Conservation (phyloP, 2,797 vertebrate species). For the Lithobates pipiens region DNA sequence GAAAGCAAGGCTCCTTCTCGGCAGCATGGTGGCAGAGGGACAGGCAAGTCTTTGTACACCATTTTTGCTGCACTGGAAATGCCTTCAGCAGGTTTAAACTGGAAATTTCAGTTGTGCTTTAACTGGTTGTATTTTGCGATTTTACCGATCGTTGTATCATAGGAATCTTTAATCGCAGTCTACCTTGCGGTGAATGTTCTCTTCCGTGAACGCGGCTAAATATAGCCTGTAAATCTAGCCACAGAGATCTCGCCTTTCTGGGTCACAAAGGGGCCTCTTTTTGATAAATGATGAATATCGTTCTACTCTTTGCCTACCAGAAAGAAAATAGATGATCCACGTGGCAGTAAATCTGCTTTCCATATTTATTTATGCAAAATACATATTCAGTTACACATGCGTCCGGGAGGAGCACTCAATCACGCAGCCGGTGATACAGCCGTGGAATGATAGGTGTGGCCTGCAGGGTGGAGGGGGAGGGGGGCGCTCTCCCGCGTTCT, state of each 20-base stretch:
- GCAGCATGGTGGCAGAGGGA: too few species aligned
- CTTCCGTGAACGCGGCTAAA: background rate
- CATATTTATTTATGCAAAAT: slow-evolving; percentile 60
- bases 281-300: slow-evolving; percentile 37
- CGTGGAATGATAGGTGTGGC: slow-evolving; percentile 46
- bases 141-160: too few species aligned
- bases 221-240: background rate
- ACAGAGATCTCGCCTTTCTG: background rate
- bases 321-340: slow-evolving; percentile 26
- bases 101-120: too few species aligned
- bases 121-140: too few species aligned
- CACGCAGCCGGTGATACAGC: slow-evolving; percentile 29
- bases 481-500: slow-evolving; percentile 4
- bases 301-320: slow-evolving; percentile 12
- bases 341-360: slow-evolving; percentile 17
- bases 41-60: too few species aligned
- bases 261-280: slow-evolving; percentile 5
- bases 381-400: slow-evolving; percentile 43
- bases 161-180: too few species aligned
- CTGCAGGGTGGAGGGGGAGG: background rate
- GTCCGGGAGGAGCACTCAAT: slow-evolving; percentile 36
- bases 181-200: too few species aligned
- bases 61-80: too few species aligned
- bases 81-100: too few species aligned
- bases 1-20: too few species aligned